phyloP scores from a whole-genome alignment of 2,113 vertebrate species.

The Cavia aperea region DNA sequence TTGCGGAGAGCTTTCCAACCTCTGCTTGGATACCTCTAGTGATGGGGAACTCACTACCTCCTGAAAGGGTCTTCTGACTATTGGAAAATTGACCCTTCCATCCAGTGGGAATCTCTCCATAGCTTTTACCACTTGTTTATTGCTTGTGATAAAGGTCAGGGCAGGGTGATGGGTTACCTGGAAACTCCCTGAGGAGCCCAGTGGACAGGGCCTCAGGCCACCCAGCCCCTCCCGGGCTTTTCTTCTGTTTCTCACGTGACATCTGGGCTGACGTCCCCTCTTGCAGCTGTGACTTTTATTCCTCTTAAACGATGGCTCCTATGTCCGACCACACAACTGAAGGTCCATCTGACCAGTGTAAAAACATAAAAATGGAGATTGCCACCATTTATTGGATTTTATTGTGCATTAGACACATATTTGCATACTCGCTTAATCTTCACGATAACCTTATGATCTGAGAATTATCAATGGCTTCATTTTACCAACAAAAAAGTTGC shows the following conservation, averaged over 20 bases:
- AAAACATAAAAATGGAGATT: background rate
- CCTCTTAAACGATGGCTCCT: background rate
- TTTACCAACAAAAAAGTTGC: background rate
- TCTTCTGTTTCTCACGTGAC: background rate
- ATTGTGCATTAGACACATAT: background rate
- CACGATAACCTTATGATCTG: background rate
- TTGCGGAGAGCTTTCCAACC: background rate
- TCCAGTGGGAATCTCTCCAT: background rate
- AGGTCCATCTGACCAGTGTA: background rate
- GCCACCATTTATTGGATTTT: background rate
- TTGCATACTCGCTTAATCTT: background rate
- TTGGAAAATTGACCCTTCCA: background rate
- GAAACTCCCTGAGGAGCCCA: background rate
- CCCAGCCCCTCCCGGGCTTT: background rate
- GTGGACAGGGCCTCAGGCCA: background rate
- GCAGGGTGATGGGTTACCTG: background rate
- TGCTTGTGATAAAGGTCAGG: background rate
- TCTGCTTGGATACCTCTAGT: background rate
- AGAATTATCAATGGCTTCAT: background rate
- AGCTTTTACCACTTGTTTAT: background rate
- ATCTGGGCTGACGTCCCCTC: background rate
- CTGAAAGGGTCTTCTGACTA: background rate
- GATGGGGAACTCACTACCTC: background rate
- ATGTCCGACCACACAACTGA: background rate
- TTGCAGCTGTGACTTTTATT: background rate